Conservation (phyloP, 2,888 invertebrate genomes). For the Lissonota sp. region DNA sequence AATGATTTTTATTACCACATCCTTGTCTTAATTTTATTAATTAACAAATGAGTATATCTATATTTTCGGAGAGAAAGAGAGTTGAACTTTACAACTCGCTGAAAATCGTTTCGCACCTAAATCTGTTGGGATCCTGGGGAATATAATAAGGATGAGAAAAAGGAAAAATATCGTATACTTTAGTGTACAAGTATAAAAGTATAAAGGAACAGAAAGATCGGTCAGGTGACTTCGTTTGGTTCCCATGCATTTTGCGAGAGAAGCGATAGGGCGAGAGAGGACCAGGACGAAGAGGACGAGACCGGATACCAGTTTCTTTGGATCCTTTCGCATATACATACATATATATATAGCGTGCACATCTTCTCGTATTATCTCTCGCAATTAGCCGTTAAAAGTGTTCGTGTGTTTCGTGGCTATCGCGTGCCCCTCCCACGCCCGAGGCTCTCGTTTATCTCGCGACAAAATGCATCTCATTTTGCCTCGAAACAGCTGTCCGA, state of each 20-base stretch:
- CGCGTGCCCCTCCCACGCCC: conserved; percentile 72
- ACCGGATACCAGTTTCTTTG: conserved; percentile 63
- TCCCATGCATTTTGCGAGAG: conserved; percentile 80
- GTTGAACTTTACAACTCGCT: conserved; percentile 42
- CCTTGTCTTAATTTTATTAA: too few species aligned
- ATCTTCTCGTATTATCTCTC: conserved; percentile 67
- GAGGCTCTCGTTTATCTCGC: conserved; percentile 74
- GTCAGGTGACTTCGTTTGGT: conserved; percentile 71
- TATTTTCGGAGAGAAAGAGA: neutral
- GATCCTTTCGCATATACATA: conserved; percentile 52
- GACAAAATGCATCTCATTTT: conserved; percentile 80
- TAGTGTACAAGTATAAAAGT: conserved; percentile 35
- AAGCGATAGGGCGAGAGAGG: conserved; percentile 62
- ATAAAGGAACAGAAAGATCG: conserved; percentile 57
- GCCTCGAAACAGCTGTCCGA: conserved; percentile 73
- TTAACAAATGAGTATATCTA: too few species aligned
- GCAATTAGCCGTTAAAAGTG: conserved; percentile 77
- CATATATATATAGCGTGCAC: conserved; percentile 30
- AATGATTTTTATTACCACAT: too few species aligned
- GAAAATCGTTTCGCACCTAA: conserved; percentile 60
- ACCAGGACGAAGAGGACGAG: conserved; percentile 39
- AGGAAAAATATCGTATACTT: conserved; percentile 31
- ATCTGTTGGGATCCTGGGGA: conserved; percentile 38
- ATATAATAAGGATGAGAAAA: conserved; percentile 41
- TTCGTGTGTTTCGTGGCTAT: conserved; percentile 72